Base-by-base conservation (phyloP, 2,888 invertebrate species). In the Drosophila mettleri region DNA sequence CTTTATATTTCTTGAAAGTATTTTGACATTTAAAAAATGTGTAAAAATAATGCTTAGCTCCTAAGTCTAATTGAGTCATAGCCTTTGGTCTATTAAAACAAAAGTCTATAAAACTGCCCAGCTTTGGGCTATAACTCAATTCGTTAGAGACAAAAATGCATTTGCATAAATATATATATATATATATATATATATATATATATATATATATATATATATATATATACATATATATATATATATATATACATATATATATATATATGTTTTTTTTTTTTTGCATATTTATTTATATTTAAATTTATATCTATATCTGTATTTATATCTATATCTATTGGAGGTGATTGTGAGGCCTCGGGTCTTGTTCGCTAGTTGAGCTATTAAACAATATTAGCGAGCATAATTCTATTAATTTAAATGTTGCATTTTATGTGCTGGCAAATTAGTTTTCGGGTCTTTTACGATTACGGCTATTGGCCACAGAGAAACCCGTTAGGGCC, bases 341-440 rank as follows among this genome's bases (percentile, higher is more conserved):
- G 4, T 16, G 54, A 31, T 43, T 16, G 54, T 22, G 27, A 39
- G 55, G 51, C 41, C 51, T 27, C 53, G 38, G 43, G 58, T 41
- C 46, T 55, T 34, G 34, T 12, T 24, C 38, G 29, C 43, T 64
- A 57, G 33, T 63, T 41, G 63, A 68, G 65, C 69, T 66, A 74
- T 77, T 69, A 71, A 68, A 43, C 38, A 33, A 63, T 70, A 68
- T 84, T 66, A 87, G 69, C 84, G 62, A 45, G 61, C 52, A 68
- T 71, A 75, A 75, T 78, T 78, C 60, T 66, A 86, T 86, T 84
- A 71, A 73, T 68, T 69, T 72, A 75, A 83, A 83, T 81, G 71
- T 63, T 64, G 58, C 61, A 69, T 69, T 80, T 81, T 58, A 86
- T 78, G 46, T 63, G 64, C 59, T 58, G 62, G 52, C 51, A 64